These are phyloP conservation scores for Catharus minimus DNA, from an alignment of 2,113 vertebrate species.

Conservation along the genomic window DNA sequence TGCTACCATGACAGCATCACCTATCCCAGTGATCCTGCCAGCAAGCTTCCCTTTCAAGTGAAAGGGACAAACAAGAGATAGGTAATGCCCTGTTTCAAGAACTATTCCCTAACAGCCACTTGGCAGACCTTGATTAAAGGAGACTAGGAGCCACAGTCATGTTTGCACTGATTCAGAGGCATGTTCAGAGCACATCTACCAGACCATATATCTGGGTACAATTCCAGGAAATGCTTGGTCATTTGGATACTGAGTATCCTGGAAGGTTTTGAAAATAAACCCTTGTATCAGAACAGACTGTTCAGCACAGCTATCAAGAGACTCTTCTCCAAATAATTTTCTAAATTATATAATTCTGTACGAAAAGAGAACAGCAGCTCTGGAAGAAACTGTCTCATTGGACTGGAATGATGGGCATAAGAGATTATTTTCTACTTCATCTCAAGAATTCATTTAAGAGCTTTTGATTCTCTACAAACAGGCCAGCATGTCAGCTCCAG, in stretches of 20 bases:
- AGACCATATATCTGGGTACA: neutral
- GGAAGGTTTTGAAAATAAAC: neutral
- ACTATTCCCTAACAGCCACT: neutral
- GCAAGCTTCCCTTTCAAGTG: neutral
- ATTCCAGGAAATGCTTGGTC: neutral
- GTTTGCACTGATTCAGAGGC: neutral
- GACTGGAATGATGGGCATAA: neutral
- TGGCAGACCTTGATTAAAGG: neutral
- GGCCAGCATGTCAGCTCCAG: neutral
- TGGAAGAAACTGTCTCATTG: neutral
- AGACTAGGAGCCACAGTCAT: fast-evolving
- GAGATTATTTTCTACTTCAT: neutral
- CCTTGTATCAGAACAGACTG: neutral
- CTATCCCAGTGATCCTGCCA: fast-evolving
- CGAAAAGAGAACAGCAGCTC: neutral
- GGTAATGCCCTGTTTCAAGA: neutral
- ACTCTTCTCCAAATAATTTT: neutral
- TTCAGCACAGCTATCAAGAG: neutral
- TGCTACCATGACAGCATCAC: fast-evolving
- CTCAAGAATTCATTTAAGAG: neutral
- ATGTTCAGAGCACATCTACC: neutral
- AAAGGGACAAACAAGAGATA: neutral
- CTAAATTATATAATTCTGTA: neutral
- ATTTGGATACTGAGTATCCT: neutral
- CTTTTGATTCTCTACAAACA: neutral